Evolutionary conservation across 2,113 vertebrate species (phyloP).

Genomic region (Stegostoma tigrinum): DNA sequence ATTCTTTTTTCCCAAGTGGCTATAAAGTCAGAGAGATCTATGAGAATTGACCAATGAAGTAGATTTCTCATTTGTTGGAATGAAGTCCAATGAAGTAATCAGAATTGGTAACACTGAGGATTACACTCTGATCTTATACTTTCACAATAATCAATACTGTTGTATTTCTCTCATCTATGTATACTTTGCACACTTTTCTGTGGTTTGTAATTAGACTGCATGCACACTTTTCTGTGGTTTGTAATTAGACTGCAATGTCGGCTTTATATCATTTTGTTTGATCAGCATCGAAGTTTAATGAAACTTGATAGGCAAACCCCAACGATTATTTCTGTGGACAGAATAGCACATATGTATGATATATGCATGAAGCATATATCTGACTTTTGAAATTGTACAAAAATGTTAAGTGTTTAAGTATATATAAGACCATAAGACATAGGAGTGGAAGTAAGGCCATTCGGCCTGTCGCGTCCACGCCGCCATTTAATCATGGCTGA

Average conservation of each 20-base stretch:
- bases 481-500: too few relatives aligned
- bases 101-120: neutral
- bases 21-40: neutral
- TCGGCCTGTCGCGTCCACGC: too few relatives aligned
- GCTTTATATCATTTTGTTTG: neutral
- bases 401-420: neutral
- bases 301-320: neutral
- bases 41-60: neutral
- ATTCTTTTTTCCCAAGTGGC: neutral
- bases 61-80: neutral
- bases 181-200: neutral
- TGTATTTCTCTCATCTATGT: neutral
- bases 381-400: too few relatives aligned
- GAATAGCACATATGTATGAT: neutral
- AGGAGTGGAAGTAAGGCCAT: too few relatives aligned
- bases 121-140: neutral
- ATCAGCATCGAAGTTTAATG: neutral
- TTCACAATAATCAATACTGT: neutral
- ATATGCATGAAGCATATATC: neutral
- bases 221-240: neutral
- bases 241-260: neutral
- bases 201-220: neutral
- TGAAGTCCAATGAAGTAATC: neutral
- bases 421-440: too few relatives aligned
- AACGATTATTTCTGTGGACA: neutral